These are phyloP conservation scores for Callimorpha dominula DNA, from an alignment of 2,888 invertebrate species.

Conservation along the genomic window DNA sequence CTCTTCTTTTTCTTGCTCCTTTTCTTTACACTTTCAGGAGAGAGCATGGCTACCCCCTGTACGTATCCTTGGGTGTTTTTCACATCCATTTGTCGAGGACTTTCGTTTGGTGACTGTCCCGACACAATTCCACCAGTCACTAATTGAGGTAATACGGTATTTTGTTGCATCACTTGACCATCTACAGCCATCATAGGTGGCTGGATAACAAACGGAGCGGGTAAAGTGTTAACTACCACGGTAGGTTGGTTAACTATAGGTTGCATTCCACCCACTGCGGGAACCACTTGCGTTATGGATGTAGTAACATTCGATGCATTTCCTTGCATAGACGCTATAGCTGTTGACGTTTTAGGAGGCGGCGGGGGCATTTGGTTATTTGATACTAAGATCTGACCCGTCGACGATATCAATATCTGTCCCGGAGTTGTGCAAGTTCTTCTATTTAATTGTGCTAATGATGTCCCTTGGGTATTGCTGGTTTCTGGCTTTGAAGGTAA, in stretches of 20 bases:
- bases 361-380: constrained; percentile 89
- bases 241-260: constrained; percentile 91
- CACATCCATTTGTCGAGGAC: constrained; percentile 84
- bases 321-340: constrained; percentile 88
- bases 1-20: constrained; percentile 92
- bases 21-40: constrained; percentile 90
- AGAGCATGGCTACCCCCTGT: constrained; percentile 85
- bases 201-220: constrained; percentile 92
- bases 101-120: constrained; percentile 81
- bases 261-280: constrained; percentile 88
- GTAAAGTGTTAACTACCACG: constrained; percentile 93
- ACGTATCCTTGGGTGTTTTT: constrained; percentile 79
- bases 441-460: constrained; percentile 62
- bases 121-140: constrained; percentile 89
- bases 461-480: constrained; percentile 77
- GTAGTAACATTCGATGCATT: constrained; percentile 89
- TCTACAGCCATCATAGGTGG: constrained; percentile 92
- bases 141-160: constrained; percentile 90
- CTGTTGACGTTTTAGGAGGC: constrained; percentile 85
- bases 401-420: constrained; percentile 92
- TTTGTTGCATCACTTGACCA: constrained; percentile 90
- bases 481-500: constrained; percentile 83
- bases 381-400: constrained; percentile 91
- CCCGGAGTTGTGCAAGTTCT: constrained; percentile 82
- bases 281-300: constrained; percentile 89